These are phyloP conservation scores for Ectemnius continuus DNA, from an alignment of 2,888 invertebrate species.

Conservation along the genomic window DNA sequence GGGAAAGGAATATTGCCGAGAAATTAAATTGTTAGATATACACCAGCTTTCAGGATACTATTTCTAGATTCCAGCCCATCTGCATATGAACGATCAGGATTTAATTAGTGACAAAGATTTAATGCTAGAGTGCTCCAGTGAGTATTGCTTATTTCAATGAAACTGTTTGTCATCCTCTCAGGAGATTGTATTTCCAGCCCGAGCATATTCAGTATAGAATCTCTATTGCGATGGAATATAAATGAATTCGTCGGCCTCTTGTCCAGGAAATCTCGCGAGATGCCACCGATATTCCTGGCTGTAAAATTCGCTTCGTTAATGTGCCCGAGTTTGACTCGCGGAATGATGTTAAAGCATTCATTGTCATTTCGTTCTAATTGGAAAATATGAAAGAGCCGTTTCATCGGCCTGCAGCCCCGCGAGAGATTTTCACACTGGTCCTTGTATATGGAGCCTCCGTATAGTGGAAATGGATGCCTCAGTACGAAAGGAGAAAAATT, in stretches of 20 bases:
- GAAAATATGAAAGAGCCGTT: background rate
- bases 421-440: background rate
- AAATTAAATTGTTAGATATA: constrained; percentile 2
- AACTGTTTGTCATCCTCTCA: constrained; percentile 30
- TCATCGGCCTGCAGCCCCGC: background rate
- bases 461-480: background rate
- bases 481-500: background rate
- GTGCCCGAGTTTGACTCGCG: background rate
- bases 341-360: background rate
- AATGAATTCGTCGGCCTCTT: constrained; percentile 56
- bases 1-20: constrained; percentile 3
- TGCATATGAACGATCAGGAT: no score
- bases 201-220: constrained; percentile 26
- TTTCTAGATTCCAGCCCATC: no score
- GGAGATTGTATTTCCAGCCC: background rate
- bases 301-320: constrained; percentile 31
- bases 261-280: constrained; percentile 31
- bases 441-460: no score
- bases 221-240: constrained; percentile 50
- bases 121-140: no score
- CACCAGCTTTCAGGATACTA: no score
- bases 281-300: constrained; percentile 37
- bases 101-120: background rate
- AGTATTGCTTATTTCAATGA: background rate
- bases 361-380: background rate